Conservation (phyloP, 2,888 invertebrate genomes). For the Chaitophorus viminalis region DNA sequence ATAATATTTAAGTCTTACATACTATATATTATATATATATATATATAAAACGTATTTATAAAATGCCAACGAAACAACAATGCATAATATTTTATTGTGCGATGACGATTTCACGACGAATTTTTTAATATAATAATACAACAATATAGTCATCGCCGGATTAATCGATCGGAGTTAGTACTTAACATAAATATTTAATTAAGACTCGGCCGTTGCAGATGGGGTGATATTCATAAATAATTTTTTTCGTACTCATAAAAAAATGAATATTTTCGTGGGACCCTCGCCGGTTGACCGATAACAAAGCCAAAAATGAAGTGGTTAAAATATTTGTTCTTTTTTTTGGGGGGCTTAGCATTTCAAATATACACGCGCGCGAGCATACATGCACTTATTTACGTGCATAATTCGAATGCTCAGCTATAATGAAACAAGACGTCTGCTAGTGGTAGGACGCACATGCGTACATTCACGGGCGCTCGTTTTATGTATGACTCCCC, state of each 20-base stretch:
- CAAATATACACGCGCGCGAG: too few species aligned
- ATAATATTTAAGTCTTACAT: too few species aligned
- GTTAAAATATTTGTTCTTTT: not conserved
- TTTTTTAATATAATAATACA: not conserved
- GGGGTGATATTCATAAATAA: not conserved
- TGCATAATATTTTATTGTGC: not conserved
- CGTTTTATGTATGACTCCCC: slow-evolving; percentile 20
- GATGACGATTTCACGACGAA: not conserved
- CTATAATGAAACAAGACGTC: slow-evolving; percentile 38
- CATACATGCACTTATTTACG: not conserved
- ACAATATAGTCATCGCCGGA: not conserved
- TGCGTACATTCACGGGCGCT: too few species aligned
- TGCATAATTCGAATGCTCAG: not conserved
- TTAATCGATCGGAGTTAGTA: not conserved
- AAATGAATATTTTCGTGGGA: not conserved
- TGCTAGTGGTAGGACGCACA: too few species aligned
- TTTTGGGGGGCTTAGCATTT: not conserved
- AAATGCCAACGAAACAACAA: too few species aligned
- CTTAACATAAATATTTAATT: slow-evolving; percentile 28
- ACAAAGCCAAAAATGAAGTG: slow-evolving; percentile 4
- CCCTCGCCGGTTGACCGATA: not conserved
- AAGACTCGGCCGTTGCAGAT: not conserved
- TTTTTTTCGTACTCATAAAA: not conserved
- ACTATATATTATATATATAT: too few species aligned
- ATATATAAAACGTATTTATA: too few species aligned